phyloP scores from a whole-genome alignment of 2,113 vertebrate species.

The Microcebus ravelobensis region DNA sequence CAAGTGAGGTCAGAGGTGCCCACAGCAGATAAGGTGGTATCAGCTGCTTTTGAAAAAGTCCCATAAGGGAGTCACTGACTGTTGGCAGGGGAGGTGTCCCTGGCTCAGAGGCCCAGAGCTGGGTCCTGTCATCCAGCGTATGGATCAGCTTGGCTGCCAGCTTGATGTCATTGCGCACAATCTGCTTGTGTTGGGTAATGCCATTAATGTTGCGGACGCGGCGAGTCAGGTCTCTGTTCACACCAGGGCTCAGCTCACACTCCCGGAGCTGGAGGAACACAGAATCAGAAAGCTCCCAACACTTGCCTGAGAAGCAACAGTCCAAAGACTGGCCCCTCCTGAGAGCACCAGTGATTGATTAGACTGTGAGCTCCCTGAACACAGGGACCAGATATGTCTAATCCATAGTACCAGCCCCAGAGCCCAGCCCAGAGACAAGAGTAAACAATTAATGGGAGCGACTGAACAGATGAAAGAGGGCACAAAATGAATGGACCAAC shows the following conservation, averaged over 20 bases:
- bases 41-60: not conserved
- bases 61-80: conserved; percentile 52
- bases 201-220: conserved; percentile 93
- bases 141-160: conserved; percentile 94
- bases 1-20: not conserved
- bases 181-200: conserved; percentile 94
- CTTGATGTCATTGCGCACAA: conserved; percentile 95
- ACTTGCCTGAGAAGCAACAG: not conserved
- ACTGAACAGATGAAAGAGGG: not conserved
- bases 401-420: too few species aligned
- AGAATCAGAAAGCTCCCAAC: not conserved
- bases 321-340: not conserved
- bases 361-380: not conserved
- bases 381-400: not conserved
- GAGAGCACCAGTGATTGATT: not conserved
- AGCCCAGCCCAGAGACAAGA: not conserved
- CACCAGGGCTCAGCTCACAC: conserved; percentile 93
- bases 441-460: not conserved
- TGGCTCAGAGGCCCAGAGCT: conserved; percentile 88
- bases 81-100: conserved; percentile 78
- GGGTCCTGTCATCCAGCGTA: conserved; percentile 91
- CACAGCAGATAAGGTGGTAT: not conserved
- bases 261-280: conserved; percentile 88
- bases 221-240: conserved; percentile 93
- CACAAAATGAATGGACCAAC: not conserved